Evolutionary conservation across 2,888 invertebrate species (phyloP), one percentile per base, ranked within the genome.

Genomic region (Nysson spinosus): DNA sequence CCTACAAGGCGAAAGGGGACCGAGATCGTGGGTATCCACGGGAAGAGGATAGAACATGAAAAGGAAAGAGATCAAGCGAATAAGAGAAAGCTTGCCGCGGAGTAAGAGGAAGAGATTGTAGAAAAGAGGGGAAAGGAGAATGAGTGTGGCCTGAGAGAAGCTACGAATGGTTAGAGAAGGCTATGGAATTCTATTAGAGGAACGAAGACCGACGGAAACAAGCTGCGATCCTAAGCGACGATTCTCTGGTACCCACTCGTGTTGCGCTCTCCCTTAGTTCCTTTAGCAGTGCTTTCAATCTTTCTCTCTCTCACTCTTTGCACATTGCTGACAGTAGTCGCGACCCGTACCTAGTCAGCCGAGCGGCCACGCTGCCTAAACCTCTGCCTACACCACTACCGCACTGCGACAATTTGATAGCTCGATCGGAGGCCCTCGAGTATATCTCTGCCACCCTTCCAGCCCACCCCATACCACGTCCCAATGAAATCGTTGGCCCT

Each of bases 401-500:
- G 85, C 85, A 85, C 79, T 85, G 85, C 85, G 85, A 85, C 85
- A 85, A 81, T 85, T 81, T 83, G 82, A 85, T 82, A 72, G 78
- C 77, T 81, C 78, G 78, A 79, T 75, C 72, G 67, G 61, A 60
- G 70, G 60, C 69, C 67, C 69, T 69, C 70, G 54, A 57, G 62
- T 55, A 60, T 68, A 70, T 70, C 69, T 72, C 54, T 54, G 40
- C 56, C 60, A 17, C 26, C 51, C 34, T 57, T 11, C 34, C 14
- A 17, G 16, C 50, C 55, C 46, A 22, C 24, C 11, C 35, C 19
- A n/a, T 14, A 3, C 62, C 26, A 12, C 40, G 32, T 54, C 40
- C 51, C 65, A 57, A 63, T 54, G 54, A 74, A 70, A 74, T 74
- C 65, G 67, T 67, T 60, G 63, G 26, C 62, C 61, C 70, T 70